phyloP scores from a whole-genome alignment of 2,113 vertebrate genomes.

The Coturnix japonica region DNA sequence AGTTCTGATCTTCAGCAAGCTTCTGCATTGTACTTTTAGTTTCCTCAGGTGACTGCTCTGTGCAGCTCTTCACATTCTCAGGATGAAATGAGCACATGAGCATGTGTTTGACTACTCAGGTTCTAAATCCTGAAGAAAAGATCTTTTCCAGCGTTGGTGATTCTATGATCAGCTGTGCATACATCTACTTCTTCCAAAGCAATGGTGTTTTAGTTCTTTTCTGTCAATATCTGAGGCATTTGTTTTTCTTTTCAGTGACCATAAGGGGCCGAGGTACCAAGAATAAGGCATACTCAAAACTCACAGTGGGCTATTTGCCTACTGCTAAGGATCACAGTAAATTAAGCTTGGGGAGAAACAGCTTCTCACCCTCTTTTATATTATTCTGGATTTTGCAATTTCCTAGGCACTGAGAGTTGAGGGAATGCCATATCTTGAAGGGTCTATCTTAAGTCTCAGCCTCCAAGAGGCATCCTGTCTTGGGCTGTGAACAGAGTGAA shows the following conservation, averaged over 20 bases:
- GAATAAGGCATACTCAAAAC: neutral
- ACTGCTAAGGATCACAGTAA: fast-evolving
- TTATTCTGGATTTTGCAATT: neutral
- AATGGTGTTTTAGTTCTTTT: neutral
- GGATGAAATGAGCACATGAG: fast-evolving
- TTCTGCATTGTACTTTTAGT: neutral
- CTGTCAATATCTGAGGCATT: neutral
- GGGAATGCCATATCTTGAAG: neutral
- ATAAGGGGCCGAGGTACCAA: neutral
- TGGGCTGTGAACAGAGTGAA: neutral
- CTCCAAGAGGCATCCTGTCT: neutral
- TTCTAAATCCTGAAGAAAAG: fast-evolving
- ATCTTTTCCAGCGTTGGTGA: no score
- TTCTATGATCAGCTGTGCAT: neutral
- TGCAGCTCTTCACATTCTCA: neutral
- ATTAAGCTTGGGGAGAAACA: neutral
- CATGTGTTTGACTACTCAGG: fast-evolving
- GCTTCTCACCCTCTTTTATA: neutral
- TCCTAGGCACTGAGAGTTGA: neutral
- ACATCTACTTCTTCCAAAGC: neutral
- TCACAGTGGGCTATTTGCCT: neutral
- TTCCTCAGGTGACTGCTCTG: neutral
- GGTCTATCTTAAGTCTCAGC: neutral
- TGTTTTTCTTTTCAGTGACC: neutral
- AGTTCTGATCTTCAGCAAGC: neutral